phyloP scores from a whole-genome alignment of 2,113 vertebrate species.

The Laterallus jamaicensis region DNA sequence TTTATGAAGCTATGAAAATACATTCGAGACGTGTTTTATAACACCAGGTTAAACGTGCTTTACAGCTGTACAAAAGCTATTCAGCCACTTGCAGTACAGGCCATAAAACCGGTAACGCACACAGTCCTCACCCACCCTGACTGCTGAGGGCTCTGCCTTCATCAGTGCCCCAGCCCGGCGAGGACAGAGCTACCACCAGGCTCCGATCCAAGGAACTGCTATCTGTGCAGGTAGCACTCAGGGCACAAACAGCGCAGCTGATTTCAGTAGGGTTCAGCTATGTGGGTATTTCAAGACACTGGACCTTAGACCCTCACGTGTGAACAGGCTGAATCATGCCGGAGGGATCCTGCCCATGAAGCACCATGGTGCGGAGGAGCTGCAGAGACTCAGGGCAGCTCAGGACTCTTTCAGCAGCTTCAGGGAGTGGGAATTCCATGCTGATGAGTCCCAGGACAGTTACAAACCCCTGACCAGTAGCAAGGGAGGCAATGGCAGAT shows the following conservation, averaged over 20 bases:
- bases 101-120: constrained; percentile 57
- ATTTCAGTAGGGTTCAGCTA: neutral
- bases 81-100: constrained; percentile 52
- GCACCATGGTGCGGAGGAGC: accelerated
- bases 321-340: neutral
- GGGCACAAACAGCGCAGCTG: accelerated
- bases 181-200: accelerated
- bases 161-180: neutral
- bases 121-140: neutral
- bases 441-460: neutral
- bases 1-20: constrained; percentile 74
- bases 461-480: neutral
- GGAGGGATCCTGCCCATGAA: accelerated
- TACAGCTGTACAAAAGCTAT: constrained; percentile 71
- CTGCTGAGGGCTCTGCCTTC: neutral
- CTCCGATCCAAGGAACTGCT: neutral
- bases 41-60: constrained; percentile 63
- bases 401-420: neutral
- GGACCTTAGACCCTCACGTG: accelerated
- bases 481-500: neutral
- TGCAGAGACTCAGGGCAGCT: neutral
- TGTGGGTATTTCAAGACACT: neutral
- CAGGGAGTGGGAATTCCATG: neutral
- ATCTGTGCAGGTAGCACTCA: neutral
- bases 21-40: constrained; percentile 71